Evolutionary conservation across 2,888 invertebrate genomes (phyloP).

Genomic region (Amphipoea lucens): DNA sequence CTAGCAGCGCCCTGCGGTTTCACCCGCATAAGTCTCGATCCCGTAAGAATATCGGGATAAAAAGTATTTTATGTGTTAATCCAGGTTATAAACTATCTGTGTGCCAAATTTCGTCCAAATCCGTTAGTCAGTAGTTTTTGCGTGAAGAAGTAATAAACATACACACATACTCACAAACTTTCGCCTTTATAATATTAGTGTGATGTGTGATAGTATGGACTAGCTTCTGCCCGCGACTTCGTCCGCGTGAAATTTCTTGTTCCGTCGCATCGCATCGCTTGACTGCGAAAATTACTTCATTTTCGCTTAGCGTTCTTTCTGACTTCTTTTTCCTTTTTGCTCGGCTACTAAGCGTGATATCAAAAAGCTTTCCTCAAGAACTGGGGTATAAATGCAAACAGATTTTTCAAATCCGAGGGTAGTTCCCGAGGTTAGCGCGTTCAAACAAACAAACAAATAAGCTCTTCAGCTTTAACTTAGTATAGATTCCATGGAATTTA

Average conservation of each 20-base stretch:
- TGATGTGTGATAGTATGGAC: not conserved
- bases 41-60: no score
- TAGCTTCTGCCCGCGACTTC: not conserved
- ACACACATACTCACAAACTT: no score
- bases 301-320: no score
- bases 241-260: not conserved
- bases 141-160: no score
- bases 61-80: no score
- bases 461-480: not conserved
- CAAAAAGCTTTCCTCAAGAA: not conserved
- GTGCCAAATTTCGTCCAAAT: no score
- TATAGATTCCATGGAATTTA: not conserved
- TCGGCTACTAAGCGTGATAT: not conserved
- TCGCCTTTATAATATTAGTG: no score
- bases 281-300: not conserved
- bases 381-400: not conserved
- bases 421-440: not conserved
- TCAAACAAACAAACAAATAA: not conserved
- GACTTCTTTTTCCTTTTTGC: not conserved
- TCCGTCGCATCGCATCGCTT: not conserved
- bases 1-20: no score
- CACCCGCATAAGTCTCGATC: no score
- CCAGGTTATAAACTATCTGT: no score
- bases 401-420: not conserved
- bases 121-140: no score